Evolutionary conservation across 1,140 invertebrate species (phyloP), one percentile per base, ranked within the genome.

Genomic region (Drosophila kurseongensis): DNA sequence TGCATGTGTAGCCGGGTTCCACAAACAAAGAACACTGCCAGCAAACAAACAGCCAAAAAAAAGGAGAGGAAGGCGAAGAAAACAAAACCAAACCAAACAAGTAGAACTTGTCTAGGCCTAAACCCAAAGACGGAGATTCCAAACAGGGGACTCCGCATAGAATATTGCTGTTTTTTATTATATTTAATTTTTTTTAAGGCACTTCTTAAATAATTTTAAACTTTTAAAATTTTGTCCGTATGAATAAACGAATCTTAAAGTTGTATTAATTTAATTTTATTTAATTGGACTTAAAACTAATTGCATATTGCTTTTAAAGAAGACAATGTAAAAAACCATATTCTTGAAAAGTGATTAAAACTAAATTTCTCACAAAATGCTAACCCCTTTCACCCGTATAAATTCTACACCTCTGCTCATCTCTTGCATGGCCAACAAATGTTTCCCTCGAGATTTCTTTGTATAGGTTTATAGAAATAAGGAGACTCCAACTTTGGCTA

Each of bases 51-150:
- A 77, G 36, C 35, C 42, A 35, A 75, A 63, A 51, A 55, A 55
- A 54, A 60, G 32, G 32, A 38, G 58, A 58, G 66, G 71, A 54
- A 50, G 40, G 29, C 36, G 32, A 50, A 45, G 50, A 59, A 75
- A 59, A 69, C 59, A 74, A 80, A 62, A 75, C 27, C 60, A 52
- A 56, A 36, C 57, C 55, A 88, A 82, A 88, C 83, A 86, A 86
- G 83, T 76, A 88, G 83, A 86, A 88, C 83, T 88, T 83, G 83
- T 88, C 83, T 76, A 88, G 79, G 79, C 79, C 78, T 68, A 82
- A 85, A 38, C 45, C 5, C 79, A 88, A 56, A 32, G 79, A 56
- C 60, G 62, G 23, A 8, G 56, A 16, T 13, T 1, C 0, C 0
- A 0, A 16, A 36, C 48, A 54, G 47, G 54, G 72, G 80, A 18